phyloP scores from a whole-genome alignment of 2,888 invertebrate species.

The Meloe dianella region DNA sequence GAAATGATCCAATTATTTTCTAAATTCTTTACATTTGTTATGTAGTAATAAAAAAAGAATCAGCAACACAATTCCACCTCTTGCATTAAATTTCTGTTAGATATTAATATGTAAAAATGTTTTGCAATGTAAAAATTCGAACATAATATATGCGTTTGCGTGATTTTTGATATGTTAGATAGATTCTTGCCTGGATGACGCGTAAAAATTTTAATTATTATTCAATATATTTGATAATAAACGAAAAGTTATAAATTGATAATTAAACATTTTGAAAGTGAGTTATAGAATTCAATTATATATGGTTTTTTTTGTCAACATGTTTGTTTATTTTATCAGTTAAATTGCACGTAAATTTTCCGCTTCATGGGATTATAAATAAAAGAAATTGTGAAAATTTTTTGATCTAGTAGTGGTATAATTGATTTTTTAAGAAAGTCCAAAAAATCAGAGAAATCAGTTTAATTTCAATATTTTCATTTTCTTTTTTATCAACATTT shows the following conservation, averaged over 20 bases:
- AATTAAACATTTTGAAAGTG: not conserved
- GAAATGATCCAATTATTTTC: not conserved
- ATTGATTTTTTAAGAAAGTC: not conserved
- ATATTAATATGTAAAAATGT: slow-evolving; percentile 12
- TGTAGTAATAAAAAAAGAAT: not conserved
- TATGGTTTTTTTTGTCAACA: not conserved
- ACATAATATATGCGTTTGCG: slow-evolving; percentile 12
- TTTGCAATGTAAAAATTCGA: slow-evolving; percentile 15
- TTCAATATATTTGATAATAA: not conserved
- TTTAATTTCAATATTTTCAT: not conserved
- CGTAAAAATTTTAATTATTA: too few relatives aligned
- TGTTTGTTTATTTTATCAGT: not conserved
- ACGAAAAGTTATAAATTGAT: not conserved
- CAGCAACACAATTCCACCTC: slow-evolving; percentile 12
- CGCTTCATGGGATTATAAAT: not conserved
- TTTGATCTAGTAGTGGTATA: not conserved
- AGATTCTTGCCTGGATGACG: too few relatives aligned
- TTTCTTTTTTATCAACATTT: not conserved
- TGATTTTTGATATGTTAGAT: slow-evolving; percentile 4
- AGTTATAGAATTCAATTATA: not conserved
- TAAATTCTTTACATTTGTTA: not conserved
- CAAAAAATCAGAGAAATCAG: not conserved
- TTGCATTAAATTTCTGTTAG: slow-evolving; percentile 14
- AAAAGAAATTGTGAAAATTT: not conserved
- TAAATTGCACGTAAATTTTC: slow-evolving; percentile 1